Conservation (phyloP, 2,888 invertebrate genomes). For the Acleris emargana region DNA sequence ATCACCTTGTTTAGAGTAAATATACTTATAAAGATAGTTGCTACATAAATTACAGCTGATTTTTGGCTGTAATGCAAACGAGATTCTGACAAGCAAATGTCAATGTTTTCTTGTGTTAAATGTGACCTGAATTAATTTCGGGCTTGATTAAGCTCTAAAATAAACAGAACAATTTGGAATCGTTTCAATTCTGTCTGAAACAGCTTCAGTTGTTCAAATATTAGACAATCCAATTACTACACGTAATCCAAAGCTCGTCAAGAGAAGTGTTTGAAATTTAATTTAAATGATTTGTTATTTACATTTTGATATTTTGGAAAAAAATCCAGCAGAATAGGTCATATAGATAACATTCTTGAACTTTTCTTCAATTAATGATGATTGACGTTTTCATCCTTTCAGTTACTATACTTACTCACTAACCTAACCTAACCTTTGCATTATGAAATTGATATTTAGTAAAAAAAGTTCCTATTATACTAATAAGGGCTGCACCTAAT, state of each 20-base stretch:
- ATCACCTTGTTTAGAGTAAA: too few relatives aligned
- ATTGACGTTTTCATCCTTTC: too few relatives aligned
- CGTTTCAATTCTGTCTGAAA: slow-evolving; percentile 6
- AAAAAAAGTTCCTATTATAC: not conserved
- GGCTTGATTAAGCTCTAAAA: slow-evolving; percentile 8
- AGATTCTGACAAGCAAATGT: too few relatives aligned
- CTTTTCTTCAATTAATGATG: too few relatives aligned
- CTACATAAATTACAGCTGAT: too few relatives aligned
- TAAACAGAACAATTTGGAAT: slow-evolving; percentile 9
- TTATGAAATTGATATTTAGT: slow-evolving; percentile 19
- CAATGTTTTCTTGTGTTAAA: not conserved
- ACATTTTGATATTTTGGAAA: too few relatives aligned
- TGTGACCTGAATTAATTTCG: not conserved
- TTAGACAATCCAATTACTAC: not conserved
- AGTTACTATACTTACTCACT: too few relatives aligned
- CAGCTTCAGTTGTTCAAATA: slow-evolving; percentile 3
- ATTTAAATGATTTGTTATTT: not conserved
- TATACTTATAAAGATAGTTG: too few relatives aligned
- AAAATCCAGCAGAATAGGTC: too few relatives aligned
- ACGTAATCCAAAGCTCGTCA: not conserved
- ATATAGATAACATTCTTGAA: too few relatives aligned
- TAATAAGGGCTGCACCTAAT: slow-evolving; percentile 6
- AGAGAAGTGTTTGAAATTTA: not conserved
- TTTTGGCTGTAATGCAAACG: too few relatives aligned
- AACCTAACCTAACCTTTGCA: not conserved